Base-by-base conservation (phyloP, 2,888 invertebrate species). In the Rotaria magnacalcarata region DNA sequence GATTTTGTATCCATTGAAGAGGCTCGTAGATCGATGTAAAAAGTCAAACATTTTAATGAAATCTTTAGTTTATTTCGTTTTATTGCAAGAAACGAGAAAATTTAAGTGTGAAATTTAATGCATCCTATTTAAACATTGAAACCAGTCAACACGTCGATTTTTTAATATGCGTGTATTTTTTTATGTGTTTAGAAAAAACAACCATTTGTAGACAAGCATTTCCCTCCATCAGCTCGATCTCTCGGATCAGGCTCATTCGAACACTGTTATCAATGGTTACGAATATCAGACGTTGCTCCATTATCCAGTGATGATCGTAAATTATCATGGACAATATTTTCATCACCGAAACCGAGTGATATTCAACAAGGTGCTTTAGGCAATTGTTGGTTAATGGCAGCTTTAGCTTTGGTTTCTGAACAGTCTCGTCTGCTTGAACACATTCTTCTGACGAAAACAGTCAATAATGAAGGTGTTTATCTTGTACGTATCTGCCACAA, bases 401-500 rank as follows among this genome's bases (percentile, higher is more conserved):
- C 75, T 47, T 34, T 87, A 14, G 87, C 85, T 52, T 67, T 87
- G 8, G 84, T 85, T 41, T 41, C 84, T 16, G 87, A 87, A 58
- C 85, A 56, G 21, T 85, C 85, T 1, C n/a, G n/a, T 21, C 43
- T 86, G 14, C 58, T 86, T 16, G n/a, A 60, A 75, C 75, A 84
- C 54, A 85, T 87, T 41, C 85, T 87, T 19, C 75, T 87, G 21
- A 87, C 85, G 21, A 85, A 85, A 85, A 67, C 85, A 50, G n/a
- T 58, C 24, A 85, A 85, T 56, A 43, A 52, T 43, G 60, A 87
- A 52, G 93, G 93, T 10, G 92, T 92, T 14, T 93, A 93, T 89
- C 92, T 92, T 88, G 90, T 91, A n/a, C 88, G 90, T 14, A 93
- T 99, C 87, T 99, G 97, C 91, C 96, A 97, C 91, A 97, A 99